Evolutionary conservation across 2,113 vertebrate species (phyloP).

Genomic region (Rhineura floridana): DNA sequence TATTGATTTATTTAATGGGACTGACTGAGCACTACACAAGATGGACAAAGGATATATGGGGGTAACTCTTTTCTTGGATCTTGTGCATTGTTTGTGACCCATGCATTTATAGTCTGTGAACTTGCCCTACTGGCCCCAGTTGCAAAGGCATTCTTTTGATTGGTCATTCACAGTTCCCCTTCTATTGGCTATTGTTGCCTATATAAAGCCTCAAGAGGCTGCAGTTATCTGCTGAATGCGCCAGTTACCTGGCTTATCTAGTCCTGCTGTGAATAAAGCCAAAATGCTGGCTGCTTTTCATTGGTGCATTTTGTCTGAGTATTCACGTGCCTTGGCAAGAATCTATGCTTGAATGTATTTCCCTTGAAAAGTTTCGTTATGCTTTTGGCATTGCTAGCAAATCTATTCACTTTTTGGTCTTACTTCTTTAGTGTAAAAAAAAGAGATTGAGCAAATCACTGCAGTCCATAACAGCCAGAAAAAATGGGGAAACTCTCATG

Average conservation of each 20-base stretch:
- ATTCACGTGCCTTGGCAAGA: not conserved
- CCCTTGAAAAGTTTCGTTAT: not conserved
- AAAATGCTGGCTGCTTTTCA: conserved; percentile 12
- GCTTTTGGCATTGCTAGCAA: not conserved
- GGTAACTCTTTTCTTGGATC: not conserved
- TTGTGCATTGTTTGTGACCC: not conserved
- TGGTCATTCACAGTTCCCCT: conserved; percentile 38
- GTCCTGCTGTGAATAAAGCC: conserved; percentile 39
- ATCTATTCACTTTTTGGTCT: not conserved
- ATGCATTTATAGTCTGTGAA: conserved; percentile 14
- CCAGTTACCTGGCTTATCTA: conserved; percentile 44
- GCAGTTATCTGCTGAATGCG: conserved; percentile 34
- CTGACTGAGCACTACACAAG: not conserved
- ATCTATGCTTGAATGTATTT: conserved; percentile 2
- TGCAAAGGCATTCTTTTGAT: conserved; percentile 32
- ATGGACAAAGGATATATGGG: not conserved
- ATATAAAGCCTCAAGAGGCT: conserved; percentile 35
- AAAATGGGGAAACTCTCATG: not conserved
- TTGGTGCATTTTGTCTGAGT: not conserved
- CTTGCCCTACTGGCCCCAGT: conserved; percentile 30
- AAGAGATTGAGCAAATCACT: not conserved
- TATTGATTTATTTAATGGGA: not conserved
- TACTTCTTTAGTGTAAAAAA: not conserved
- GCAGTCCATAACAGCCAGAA: not conserved
- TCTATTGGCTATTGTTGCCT: conserved; percentile 24